Evolutionary conservation across 1,140 invertebrate genomes (phyloP).

Genomic region (Drosophila setifemur): DNA sequence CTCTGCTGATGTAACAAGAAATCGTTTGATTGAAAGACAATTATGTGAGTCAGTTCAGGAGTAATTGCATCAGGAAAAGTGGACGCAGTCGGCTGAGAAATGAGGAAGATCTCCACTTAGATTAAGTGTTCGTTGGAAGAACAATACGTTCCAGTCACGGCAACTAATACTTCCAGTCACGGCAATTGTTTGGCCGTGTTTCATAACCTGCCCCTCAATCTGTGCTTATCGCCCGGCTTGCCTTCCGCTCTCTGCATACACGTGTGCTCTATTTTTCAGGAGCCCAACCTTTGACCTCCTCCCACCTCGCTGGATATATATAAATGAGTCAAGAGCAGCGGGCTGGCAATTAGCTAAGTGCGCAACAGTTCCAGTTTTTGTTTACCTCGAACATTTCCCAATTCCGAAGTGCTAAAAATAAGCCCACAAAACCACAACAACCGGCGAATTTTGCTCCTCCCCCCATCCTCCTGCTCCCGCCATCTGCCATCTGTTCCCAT

Average conservation of each 20-base stretch:
- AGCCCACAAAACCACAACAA: constrained; percentile 20
- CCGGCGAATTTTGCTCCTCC: background rate
- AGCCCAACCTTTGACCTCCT: constrained; percentile 28
- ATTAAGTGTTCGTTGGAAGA: too few species aligned
- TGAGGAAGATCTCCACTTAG: background rate
- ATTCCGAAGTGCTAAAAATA: constrained; percentile 37
- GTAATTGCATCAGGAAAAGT: constrained; percentile 1
- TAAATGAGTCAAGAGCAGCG: constrained; percentile 26
- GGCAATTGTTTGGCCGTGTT: background rate
- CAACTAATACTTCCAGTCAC: background rate
- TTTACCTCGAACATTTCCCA: constrained; percentile 28
- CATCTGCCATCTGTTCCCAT: too few species aligned
- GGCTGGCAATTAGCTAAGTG: constrained; percentile 28
- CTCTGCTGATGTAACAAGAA: constrained; percentile 37
- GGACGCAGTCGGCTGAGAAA: too few species aligned
- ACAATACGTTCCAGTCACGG: background rate
- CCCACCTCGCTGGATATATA: too few species aligned
- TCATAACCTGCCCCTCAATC: constrained; percentile 9
- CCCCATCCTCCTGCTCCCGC: background rate
- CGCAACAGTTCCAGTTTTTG: constrained; percentile 28
- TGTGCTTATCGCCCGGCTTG: constrained; percentile 14
- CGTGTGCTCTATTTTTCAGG: constrained; percentile 4
- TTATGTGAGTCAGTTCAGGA: background rate
- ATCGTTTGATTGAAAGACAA: constrained; percentile 8
- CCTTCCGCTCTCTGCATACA: constrained; percentile 2